Percentiles rank a stretch among this genome's conserved stretches.
Evolutionary conservation across 1,140 invertebrate species (phyloP).

Genomic region (Tribolium madens): DNA sequence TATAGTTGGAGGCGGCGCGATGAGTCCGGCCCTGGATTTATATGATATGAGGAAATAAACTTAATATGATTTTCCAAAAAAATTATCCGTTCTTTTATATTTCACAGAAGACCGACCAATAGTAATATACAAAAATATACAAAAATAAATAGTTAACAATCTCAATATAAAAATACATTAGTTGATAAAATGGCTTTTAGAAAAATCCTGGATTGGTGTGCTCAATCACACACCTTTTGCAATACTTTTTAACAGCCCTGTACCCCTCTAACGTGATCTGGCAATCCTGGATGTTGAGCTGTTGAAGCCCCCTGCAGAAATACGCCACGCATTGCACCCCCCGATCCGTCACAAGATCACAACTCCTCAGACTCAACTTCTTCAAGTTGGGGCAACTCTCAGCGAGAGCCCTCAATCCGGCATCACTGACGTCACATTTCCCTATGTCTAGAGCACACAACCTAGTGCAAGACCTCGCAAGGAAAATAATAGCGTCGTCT

Average conservation of each 20-base stretch:
- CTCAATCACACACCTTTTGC: conserved; percentile 91
- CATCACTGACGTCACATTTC: conserved; percentile 92
- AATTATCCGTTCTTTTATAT: too few relatives aligned
- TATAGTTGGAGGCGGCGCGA: conserved; percentile 74
- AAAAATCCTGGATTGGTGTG: conserved; percentile 95
- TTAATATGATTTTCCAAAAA: too few relatives aligned
- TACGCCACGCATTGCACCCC: conserved; percentile 89
- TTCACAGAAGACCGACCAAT: too few relatives aligned
- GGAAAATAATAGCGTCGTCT: conserved; percentile 86
- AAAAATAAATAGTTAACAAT: conserved; percentile 46
- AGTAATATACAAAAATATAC: too few relatives aligned
- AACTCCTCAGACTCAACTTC: conserved; percentile 89
- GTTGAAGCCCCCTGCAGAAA: conserved; percentile 87
- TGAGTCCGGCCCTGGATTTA: conserved; percentile 74
- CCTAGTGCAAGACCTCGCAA: conserved; percentile 85
- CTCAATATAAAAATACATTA: conserved; percentile 20
- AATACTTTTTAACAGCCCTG: conserved; percentile 90
- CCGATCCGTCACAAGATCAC: conserved; percentile 88
- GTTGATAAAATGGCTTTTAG: conserved; percentile 64
- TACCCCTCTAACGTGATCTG: conserved; percentile 89
- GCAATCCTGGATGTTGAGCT: conserved; percentile 93
- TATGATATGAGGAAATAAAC: too few relatives aligned
- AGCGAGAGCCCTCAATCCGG: conserved; percentile 84
- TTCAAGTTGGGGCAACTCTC: conserved; percentile 91
- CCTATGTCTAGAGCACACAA: conserved; percentile 89